Base-by-base conservation (phyloP, 2,797 vertebrate species). In the Typhlichthys subterraneus region DNA sequence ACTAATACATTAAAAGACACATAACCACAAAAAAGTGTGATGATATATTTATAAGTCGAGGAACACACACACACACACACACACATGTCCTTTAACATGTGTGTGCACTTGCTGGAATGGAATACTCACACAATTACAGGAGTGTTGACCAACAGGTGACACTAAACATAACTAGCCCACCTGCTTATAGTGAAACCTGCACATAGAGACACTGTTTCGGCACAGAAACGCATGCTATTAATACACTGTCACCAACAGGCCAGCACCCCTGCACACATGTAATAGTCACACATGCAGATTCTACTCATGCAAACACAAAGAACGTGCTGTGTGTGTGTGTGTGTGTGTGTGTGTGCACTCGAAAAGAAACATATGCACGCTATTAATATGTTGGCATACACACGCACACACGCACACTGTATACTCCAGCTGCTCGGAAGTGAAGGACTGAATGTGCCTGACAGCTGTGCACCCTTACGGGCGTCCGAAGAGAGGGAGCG, bases 361-460 rank as follows among this genome's bases (percentile, higher is more conserved):
- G 73, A 61, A 3, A 84, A 73, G 88, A 83, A 86, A 86, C 89
- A 91, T 87, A 83, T 90, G 87, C 81, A 79, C 65, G 65, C 82
- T 88, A 91, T 86, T 88, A 87, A 88, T 91, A 89, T 82, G 79
- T 80, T 68, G 69, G 77, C 64, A 23, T 57, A 46, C 60, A 73
- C 50, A 53, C 70, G 75, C 49, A 46, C 60, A 73, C 50, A 53
- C 70, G 73, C 49, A 51, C 50, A 46, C 65, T 55, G 64, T 61
- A 83, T 87, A 82, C 80, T 90, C 89, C 88, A 90, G 89, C 87
- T 91, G 89, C 84, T 89, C 70, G 65, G 83, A 87, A 87, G 86
- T 83, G 81, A 79, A 65, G 85, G 85, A 87, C 86, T 85, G 76
- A 88, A 88, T 88, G 86, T 90, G 82, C 84, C 72, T 76, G 72